Base-by-base conservation (phyloP, 2,888 invertebrate species). In the Pantelozetes paolii region DNA sequence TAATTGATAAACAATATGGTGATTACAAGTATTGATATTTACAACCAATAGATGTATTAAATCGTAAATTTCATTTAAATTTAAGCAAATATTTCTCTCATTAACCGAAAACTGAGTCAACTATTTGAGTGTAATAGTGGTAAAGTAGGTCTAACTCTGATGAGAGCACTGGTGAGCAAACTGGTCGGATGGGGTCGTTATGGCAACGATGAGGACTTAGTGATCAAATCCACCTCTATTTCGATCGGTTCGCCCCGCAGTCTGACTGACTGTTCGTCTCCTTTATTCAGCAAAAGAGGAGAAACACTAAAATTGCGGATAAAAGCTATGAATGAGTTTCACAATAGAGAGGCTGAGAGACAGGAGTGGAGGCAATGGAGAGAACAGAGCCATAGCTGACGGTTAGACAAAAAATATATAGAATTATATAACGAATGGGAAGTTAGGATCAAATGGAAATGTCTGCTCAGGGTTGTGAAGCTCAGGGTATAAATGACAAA, bases 231-330 rank as follows among this genome's bases (percentile, higher is more conserved):
- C 57, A 57, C 62, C 62, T 62, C 30, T 30, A 62, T 30, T 62
- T 62, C 62, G 62, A 62, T 62, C 62, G 32, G 32, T 30, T 62
- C 62, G 62, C 62, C 62, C 62, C 62, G 62, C 62, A 62, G 62
- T 62, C 62, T 62, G 62, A 9, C 62, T 62, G 48, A 26, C 23
- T 11, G 11, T 26, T 32, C 62, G 5, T 3, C 18, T 62, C 3
- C 32, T 28, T 15, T 20, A 30, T 32, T 62, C 62, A 30, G 18
- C 8, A 30, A 20, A 32, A 11, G 3, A 30, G 6, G 62, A 62
- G 32, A 5, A 30, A 15, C 62, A 62, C 62, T 62, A 32, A 62
- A 62, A 62, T 30, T 32, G 11, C 13, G 62, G 32, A 30, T 30
- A 62, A 62, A 28, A 15, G 50, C 62, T 62, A 62, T 62, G 32